phyloP scores from a whole-genome alignment of 2,888 invertebrate species.

The Ornithoptera alexandrae region DNA sequence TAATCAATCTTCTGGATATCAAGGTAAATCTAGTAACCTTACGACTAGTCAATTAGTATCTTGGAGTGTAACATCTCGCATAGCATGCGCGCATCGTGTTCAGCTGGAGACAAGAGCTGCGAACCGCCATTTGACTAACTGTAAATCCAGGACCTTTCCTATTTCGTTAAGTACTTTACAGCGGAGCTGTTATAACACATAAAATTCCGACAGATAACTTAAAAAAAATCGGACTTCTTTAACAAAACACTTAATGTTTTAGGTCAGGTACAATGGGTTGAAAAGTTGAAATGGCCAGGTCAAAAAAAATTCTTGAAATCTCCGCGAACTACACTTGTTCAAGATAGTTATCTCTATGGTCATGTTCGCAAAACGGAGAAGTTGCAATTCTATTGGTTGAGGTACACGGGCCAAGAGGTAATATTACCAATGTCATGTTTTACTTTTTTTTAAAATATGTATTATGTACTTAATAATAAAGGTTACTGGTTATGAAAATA shows the following conservation, averaged over 20 bases:
- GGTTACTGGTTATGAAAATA: too few species aligned
- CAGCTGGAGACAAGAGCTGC: too few species aligned
- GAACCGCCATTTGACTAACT: too few species aligned
- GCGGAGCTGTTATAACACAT: too few species aligned
- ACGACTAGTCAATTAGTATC: too few species aligned
- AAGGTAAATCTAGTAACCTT: too few species aligned
- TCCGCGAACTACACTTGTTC: conserved; percentile 75
- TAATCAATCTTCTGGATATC: too few species aligned
- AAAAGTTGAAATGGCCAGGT: conserved; percentile 83
- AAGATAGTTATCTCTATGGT: conserved; percentile 83
- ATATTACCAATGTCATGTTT: background rate
- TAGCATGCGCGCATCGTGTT: too few species aligned
- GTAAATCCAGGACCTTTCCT: background rate
- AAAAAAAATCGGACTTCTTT: too few species aligned
- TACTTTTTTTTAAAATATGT: background rate
- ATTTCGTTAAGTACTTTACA: background rate
- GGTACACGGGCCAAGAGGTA: conserved; percentile 85
- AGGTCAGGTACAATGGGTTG: conserved; percentile 86
- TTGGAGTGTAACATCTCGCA: too few species aligned
- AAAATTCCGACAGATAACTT: background rate
- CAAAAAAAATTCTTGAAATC: conserved; percentile 79
- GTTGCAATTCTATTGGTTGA: conserved; percentile 87
- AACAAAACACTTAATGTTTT: background rate
- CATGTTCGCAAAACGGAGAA: conserved; percentile 83
- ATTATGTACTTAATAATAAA: too few species aligned